Conservation (phyloP, 1,140 invertebrate species). For the Oscheius sp. region DNA sequence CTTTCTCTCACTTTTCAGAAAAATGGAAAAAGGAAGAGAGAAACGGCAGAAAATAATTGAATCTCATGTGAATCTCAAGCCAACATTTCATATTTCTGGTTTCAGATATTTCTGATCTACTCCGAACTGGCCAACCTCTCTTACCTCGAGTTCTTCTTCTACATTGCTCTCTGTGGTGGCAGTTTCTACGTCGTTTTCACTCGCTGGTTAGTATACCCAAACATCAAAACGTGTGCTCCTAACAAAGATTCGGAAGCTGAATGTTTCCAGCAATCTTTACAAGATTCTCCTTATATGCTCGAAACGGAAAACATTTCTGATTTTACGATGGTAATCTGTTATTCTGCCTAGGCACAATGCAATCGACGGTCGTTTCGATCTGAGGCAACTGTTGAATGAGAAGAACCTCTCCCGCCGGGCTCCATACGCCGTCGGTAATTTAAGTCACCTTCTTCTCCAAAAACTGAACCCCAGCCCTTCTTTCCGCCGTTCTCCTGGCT, state of each 20-base stretch:
- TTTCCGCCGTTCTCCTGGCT: conserved; percentile 8
- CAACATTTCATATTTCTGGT: background rate
- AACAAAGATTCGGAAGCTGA: too few relatives aligned
- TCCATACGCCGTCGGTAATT: conserved; percentile 20
- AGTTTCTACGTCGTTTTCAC: background rate
- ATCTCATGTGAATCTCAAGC: too few relatives aligned
- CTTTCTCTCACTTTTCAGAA: background rate
- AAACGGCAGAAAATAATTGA: too few relatives aligned
- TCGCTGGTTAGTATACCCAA: background rate
- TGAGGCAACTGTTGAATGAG: background rate
- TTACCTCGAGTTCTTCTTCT: background rate
- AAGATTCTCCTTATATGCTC: too few relatives aligned
- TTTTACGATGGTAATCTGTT: background rate
- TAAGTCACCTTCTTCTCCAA: too few relatives aligned
- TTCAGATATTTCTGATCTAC: background rate
- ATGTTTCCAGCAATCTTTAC: too few relatives aligned
- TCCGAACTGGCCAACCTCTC: background rate
- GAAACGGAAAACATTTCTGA: too few relatives aligned
- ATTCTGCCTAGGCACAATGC: conserved; percentile 6
- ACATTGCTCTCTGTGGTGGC: background rate
- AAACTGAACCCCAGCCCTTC: conserved; percentile 12
- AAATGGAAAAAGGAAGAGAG: background rate
- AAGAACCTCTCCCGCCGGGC: background rate
- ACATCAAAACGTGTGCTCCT: too few relatives aligned
- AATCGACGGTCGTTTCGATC: conserved; percentile 23